A percentile compares a stretch with the other conserved stretches of the same genome.
Evolutionary conservation across 2,113 vertebrate species (phyloP).

Genomic region (Bolborhynchus lineola): DNA sequence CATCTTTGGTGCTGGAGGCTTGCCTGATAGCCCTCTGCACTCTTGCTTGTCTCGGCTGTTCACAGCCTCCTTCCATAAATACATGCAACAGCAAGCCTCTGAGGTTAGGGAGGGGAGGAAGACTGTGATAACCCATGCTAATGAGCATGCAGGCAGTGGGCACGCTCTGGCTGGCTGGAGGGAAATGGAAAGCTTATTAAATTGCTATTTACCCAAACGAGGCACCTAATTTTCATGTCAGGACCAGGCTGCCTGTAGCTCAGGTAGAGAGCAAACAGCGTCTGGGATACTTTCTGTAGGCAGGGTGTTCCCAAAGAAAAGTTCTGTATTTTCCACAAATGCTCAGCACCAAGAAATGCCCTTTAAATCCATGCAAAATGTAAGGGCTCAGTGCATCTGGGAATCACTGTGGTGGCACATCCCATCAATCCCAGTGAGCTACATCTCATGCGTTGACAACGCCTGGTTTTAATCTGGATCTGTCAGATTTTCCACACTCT

Average conservation of each 20-base stretch:
- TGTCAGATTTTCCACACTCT: background rate
- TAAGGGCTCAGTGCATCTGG: background rate
- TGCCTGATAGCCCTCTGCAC: background rate
- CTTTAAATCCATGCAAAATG: background rate
- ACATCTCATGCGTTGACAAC: background rate
- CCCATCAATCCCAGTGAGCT: background rate
- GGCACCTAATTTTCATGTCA: background rate
- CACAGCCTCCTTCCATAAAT: background rate
- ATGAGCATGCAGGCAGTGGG: background rate
- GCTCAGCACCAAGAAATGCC: background rate
- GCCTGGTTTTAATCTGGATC: background rate
- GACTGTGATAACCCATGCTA: background rate
- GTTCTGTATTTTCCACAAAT: background rate
- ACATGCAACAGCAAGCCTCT: background rate
- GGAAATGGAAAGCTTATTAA: background rate
- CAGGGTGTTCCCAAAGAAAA: background rate
- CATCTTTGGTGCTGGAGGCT: background rate
- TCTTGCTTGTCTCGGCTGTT: background rate
- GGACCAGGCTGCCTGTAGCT: rapidly evolving
- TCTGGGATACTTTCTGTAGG: background rate
- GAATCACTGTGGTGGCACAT: background rate
- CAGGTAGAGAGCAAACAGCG: background rate
- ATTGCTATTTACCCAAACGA: background rate
- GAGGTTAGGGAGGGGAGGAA: background rate
- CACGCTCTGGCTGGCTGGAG: background rate